Evolutionary conservation across 1,140 invertebrate species (phyloP), one percentile per base, ranked within the genome.

Genomic region (Brachionus koreanus): DNA sequence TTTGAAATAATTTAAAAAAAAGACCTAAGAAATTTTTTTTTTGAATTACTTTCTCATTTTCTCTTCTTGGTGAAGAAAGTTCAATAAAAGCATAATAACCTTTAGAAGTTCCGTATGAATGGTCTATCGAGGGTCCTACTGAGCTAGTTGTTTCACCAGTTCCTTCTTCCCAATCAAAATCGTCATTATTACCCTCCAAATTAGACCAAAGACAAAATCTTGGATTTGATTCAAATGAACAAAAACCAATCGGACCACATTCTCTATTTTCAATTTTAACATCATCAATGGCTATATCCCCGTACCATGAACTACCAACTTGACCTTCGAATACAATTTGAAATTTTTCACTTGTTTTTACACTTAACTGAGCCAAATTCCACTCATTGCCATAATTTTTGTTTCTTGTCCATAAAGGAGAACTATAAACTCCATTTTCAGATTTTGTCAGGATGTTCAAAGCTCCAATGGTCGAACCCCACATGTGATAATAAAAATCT

Each of bases 91-190:
- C 84, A 83, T 87, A 88, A 77, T 85, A 86, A 43, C 89, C 89
- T 86, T 83, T 83, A 5, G 84, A 57, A 29, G 61, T 83, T 82
- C 82, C 85, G 57, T 83, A 85, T 25, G 89, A 89, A 83, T 89
- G 93, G 85, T 94, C 93, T 85, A 89, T 90, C 5, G 90, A 90
- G 0, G 87, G 87, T 12, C 87, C 87, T 13, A 83, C 84, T 4
- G 39, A 23, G 63, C 84, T 86, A 9, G 76, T n/a, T 37, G 86
- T 86, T 9, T 83, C 69, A 2, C 85, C 84, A 46, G 52, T 79
- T n/a, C 83, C 83, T 57, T 85, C 79, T 52, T 83, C 84, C 87
- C 87, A 87, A 83, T 88, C 85, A 86, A 87, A 87, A 7, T 77
- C 83, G 74, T 88, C 86, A 7, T 72, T 83, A 69, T 9, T 69